Evolutionary conservation across 2,888 invertebrate genomes (phyloP), one percentile per base, ranked within the genome.

Genomic region (Caenorhabditis uteleia): DNA sequence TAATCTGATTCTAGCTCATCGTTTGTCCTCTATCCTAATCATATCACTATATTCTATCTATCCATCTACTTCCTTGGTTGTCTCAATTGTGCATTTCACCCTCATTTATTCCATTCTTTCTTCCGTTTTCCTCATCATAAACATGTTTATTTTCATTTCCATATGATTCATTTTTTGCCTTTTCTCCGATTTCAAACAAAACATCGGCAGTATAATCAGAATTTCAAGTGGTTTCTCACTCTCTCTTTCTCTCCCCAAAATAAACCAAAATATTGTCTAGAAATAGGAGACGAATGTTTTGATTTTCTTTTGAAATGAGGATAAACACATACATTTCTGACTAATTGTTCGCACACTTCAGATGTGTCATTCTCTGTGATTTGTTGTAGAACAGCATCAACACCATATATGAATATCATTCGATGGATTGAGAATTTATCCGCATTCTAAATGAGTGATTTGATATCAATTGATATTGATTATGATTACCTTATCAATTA

Each of bases 401-500:
- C 67, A 42, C 80, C 72, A 48, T 68, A 73, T 23, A 72, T 50
- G 68, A 78, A 80, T 16, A 75, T 66, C 25, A 77, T 66, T 33
- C 79, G 72, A 53, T 80, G 80, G 29, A 70, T 62, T 8, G 75
- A 67, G 62, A 70, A 78, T 36, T 70, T 65, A 45, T 62, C 62
- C 23, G 56, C 38, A 38, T 57, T 43, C 48, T 58, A 33, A 21
- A 56, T 48, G 25, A 26, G 14, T 21, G 43, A 21, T 31, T 40
- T 7, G 4, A 14, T 18, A 26, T 27, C 8, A 39, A 12, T 25
- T 20, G 25, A 51, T 4, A 6, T 20, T 18, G 18, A 26, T 14
- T 3, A 46, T 16, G 5, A 38, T 26, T 25, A 18, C n/a, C 6
- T 49, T 33, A 7, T 42, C 29, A 27, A n/a, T 25, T 10, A 50